Conservation (phyloP, 2,113 vertebrate species). For the Megalops atlanticus region DNA sequence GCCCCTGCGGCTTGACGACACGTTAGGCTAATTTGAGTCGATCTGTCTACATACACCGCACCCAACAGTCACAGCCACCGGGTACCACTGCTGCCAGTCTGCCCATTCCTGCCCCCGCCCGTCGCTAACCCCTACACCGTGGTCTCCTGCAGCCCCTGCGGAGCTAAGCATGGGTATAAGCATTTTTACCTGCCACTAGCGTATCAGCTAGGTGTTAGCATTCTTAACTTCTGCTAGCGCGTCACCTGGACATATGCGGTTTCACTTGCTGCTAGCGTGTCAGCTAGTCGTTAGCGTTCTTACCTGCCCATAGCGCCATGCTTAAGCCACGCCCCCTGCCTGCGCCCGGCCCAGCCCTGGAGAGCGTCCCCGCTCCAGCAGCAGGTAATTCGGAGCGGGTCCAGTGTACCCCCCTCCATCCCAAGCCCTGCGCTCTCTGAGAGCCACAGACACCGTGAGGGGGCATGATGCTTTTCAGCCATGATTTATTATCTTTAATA, state of each 20-base stretch:
- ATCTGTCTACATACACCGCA: constrained; percentile 81
- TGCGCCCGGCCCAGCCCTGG: no score
- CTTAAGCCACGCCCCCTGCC: not conserved
- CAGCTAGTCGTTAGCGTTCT: constrained; percentile 54
- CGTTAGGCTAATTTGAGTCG: constrained; percentile 83
- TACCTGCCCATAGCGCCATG: constrained; percentile 11
- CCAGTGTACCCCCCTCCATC: no score
- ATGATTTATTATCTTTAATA: not conserved
- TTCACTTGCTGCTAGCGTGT: no score
- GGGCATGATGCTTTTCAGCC: not conserved
- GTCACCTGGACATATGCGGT: no score
- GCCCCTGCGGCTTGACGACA: no score
- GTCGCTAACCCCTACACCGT: constrained; percentile 78
- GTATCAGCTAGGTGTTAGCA: no score
- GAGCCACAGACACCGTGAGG: no score
- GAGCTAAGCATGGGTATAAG: no score
- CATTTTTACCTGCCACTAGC: not conserved
- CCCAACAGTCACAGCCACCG: constrained; percentile 43
- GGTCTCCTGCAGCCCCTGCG: constrained; percentile 81
- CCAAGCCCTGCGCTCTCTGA: no score
- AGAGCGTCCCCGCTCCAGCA: no score
- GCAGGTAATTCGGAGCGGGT: no score
- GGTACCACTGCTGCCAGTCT: constrained; percentile 64
- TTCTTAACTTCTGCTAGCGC: no score
- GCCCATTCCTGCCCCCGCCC: constrained; percentile 63